phyloP scores from a whole-genome alignment of 35 echinoderm and acorn worm genomes.

The Holothuria glaberrima region DNA sequence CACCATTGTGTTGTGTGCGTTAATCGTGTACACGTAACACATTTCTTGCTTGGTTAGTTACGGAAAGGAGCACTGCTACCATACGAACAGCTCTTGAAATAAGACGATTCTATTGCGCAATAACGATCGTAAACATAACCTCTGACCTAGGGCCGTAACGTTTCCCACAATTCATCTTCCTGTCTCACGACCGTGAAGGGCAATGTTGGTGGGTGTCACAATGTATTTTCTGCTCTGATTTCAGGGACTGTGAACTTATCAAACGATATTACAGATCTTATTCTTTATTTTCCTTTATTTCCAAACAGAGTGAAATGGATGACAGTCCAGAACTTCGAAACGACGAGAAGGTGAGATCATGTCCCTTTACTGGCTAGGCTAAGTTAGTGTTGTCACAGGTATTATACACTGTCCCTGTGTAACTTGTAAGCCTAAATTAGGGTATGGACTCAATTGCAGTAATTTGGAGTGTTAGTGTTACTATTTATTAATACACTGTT shows the following conservation, averaged over 20 bases:
- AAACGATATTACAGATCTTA: not conserved
- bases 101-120: not conserved
- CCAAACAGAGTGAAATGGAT: constrained; percentile 89
- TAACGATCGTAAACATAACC: constrained; percentile 20
- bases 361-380: not conserved
- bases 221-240: not conserved
- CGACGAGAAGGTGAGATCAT: constrained; percentile 62
- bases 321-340: constrained; percentile 86
- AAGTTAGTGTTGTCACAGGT: no score
- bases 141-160: constrained; percentile 46
- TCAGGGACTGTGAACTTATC: not conserved
- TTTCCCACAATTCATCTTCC: constrained; percentile 43
- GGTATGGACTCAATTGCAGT: no score
- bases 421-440: no score
- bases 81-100: no score
- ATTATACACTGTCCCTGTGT: no score
- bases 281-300: constrained; percentile 46
- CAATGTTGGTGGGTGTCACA: constrained; percentile 56
- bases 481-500: no score
- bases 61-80: no score
- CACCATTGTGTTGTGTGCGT: no score
- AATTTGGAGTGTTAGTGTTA: no score
- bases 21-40: no score
- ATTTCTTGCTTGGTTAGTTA: no score
- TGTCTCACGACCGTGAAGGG: constrained; percentile 13